Conservation (phyloP, 2,888 invertebrate species). For the Erebia aethiops region DNA sequence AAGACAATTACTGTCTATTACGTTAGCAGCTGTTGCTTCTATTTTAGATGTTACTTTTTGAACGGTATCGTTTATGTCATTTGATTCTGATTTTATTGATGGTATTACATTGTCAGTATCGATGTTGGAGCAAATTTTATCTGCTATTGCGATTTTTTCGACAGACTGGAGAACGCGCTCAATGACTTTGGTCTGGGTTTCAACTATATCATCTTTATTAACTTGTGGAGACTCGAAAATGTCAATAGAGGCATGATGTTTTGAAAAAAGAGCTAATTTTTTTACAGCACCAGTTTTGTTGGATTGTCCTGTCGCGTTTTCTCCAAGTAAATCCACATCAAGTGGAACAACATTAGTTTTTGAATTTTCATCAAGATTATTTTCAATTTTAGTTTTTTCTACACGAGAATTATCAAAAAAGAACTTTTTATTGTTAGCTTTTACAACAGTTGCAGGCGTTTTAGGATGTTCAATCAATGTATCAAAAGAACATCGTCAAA, state of each 20-base stretch:
- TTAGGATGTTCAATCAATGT: slow-evolving; percentile 15
- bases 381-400: slow-evolving; percentile 33
- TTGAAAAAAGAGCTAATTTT: slow-evolving; percentile 47
- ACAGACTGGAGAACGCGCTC: slow-evolving; percentile 50
- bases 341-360: background rate
- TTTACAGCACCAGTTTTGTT: slow-evolving; percentile 50
- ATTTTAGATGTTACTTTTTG: background rate
- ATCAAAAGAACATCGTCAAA: slow-evolving; percentile 49
- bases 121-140: slow-evolving; percentile 33
- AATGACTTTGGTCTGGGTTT: slow-evolving; percentile 24
- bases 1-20: background rate
- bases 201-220: slow-evolving; percentile 38
- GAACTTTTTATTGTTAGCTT: slow-evolving; percentile 32
- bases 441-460: slow-evolving; percentile 27
- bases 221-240: slow-evolving; percentile 51
- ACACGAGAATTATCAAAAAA: slow-evolving; percentile 61
- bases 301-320: slow-evolving; percentile 54
- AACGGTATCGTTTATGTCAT: background rate
- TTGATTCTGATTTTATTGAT: background rate
- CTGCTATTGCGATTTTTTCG: slow-evolving; percentile 48
- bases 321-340: slow-evolving; percentile 52
- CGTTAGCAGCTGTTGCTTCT: background rate
- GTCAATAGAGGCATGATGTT: slow-evolving; percentile 62
- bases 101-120: background rate
- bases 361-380: background rate